Evolutionary conservation across 2,888 invertebrate genomes (phyloP), one percentile per base, ranked within the genome.

Genomic region (Drosophila trichaetosa): DNA sequence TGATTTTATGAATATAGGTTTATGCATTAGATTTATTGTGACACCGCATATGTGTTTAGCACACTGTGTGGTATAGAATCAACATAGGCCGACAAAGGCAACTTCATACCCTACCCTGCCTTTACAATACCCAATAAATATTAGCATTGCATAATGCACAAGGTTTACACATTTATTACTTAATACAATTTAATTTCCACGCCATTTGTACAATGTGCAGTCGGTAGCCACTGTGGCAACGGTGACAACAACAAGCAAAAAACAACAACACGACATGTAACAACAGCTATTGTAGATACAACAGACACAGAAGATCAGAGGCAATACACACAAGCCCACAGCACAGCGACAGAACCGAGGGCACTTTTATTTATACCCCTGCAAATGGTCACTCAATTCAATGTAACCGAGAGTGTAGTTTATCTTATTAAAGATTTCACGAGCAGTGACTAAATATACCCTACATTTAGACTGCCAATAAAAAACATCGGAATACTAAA

Each of bases 131-230:
- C 31, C 52, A 66, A 75, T 52, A 67, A 67, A 63, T 56, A 60
- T 79, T 57, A 67, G 57, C 59, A 79, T 82, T 82, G 70, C 73
- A 80, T 73, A 70, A 64, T 18, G 21, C 54, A 36, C 66, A 71
- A 73, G 83, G 73, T 63, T 80, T 79, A 73, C 80, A 83, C 83
- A 83, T 83, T 80, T 82, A 81, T 81, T 83, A 77, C 83, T 83
- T 75, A 74, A 83, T 70, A 72, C 79, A 79, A 83, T 83, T 82
- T 79, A 76, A 79, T 81, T 83, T 84, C 76, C 73, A 81, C 76
- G 72, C 70, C 82, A 84, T 81, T 76, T 82, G 72, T 71, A 76
- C 74, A 76, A 75, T 69, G 71, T 68, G 63, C 74, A 77, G 56
- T 73, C 63, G 65, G 64, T 72, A 69, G 60, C 69, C 72, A 69